Evolutionary conservation across 2,888 invertebrate species (phyloP), one percentile per base, ranked within the genome.

Genomic region (Chymomyza amoena): DNA sequence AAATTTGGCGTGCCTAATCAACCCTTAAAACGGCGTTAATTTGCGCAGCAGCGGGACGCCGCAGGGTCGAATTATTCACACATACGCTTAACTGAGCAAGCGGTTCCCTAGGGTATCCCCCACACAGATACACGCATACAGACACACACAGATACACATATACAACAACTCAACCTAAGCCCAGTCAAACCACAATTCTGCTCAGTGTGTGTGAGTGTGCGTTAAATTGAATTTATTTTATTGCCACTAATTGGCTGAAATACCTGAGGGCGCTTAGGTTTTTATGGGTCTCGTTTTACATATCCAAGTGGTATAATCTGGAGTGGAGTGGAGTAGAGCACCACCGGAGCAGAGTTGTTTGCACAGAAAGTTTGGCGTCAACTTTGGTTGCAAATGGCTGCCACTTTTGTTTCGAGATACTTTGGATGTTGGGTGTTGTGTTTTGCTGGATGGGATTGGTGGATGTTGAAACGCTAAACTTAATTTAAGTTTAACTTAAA

Each of bases 201-300:
- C 69, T 61, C 52, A 60, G 54, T 60, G 60, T 20, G 18, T 54
- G 15, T 18, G 57, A 89, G 20, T 75, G 84, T 85, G 89, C 87
- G 84, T 88, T 76, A 89, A 89, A 89, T 89, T 83, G 89, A 90
- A 90, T 90, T 90, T 90, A 89, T 90, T 90, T 88, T 88, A 84
- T 88, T 88, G 84, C 89, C 87, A 85, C 90, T 90, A 90, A 90
- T 90, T 90, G 90, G 89, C 87, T 87, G 76, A 84, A 85, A 84
- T 82, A 90, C 90, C 89, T 83, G 86, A 89, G 90, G 89, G 80
- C 72, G 64, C 68, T 73, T 67, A 60, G 72, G 69, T 63, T 73
- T 68, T 64, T 51, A 32, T 64, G 71, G 15, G 13, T 45, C 39
- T 45, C 39, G 39, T 45, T 45, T 45, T 45, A 45, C 39, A 45